Evolutionary conservation across 2,797 vertebrate genomes (phyloP).

Genomic region (Lacerta agilis): DNA sequence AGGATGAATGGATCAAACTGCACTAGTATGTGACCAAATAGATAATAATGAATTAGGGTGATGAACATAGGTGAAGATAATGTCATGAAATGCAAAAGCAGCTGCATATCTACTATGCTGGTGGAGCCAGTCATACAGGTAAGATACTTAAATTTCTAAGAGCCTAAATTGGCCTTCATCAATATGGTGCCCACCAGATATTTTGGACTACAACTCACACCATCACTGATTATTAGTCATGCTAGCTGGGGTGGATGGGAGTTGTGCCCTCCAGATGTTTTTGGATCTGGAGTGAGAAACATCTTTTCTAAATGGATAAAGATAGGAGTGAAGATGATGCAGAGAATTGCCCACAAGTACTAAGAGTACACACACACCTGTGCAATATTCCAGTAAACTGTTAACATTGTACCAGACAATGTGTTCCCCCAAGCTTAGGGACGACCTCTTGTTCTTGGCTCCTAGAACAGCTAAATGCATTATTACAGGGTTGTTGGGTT

Average conservation of each 20-base stretch:
- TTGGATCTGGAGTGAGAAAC: too few relatives aligned
- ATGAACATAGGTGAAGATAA: neutral
- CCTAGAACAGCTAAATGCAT: neutral
- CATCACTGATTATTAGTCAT: too few relatives aligned
- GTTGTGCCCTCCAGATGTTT: too few relatives aligned
- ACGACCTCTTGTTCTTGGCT: neutral
- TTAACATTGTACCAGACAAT: neutral
- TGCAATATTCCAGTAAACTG: neutral
- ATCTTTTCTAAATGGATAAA: neutral
- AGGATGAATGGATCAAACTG: neutral
- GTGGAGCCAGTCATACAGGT: neutral
- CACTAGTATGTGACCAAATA: neutral
- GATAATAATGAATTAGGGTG: neutral
- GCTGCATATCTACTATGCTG: neutral
- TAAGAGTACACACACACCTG: neutral
- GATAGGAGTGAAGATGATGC: neutral
- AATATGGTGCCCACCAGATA: too few relatives aligned
- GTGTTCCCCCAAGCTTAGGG: neutral
- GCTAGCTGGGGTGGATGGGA: too few relatives aligned
- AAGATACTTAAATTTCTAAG: neutral
- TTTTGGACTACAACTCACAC: too few relatives aligned
- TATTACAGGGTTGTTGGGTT: neutral
- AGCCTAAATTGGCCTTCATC: neutral
- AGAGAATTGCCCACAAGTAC: neutral
- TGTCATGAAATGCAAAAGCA: neutral